phyloP scores from a whole-genome alignment of 2,797 vertebrate species.

The Austrolebias charrua region DNA sequence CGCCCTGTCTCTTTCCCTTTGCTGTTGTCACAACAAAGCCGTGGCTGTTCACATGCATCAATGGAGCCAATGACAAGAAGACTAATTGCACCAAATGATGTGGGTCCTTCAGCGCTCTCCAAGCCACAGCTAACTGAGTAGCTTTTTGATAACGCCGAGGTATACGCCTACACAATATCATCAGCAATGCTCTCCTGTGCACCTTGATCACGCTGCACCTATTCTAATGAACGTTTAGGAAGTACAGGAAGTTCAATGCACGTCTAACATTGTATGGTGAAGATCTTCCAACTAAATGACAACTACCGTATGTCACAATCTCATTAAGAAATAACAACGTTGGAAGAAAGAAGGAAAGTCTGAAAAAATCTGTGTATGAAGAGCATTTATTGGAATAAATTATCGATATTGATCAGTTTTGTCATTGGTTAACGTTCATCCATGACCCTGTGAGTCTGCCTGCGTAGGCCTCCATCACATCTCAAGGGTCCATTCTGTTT shows the following conservation, averaged over 20 bases:
- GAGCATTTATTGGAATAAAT: too few species aligned
- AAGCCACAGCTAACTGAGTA: constrained; percentile 22
- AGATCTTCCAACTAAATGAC: too few species aligned
- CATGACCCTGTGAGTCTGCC: too few species aligned
- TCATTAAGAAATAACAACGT: too few species aligned
- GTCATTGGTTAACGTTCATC: too few species aligned
- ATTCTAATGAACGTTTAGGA: not conserved
- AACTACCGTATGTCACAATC: too few species aligned
- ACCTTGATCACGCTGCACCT: not conserved
- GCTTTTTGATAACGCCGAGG: constrained; percentile 15
- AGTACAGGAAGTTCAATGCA: too few species aligned
- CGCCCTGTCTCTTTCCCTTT: constrained; percentile 12
- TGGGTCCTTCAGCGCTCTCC: constrained; percentile 16
- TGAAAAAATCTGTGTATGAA: too few species aligned
- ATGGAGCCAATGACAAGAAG: constrained; percentile 41
- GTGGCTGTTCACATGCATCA: constrained; percentile 48
- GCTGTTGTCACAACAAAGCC: constrained; percentile 62
- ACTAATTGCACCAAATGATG: constrained; percentile 62
- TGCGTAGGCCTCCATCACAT: too few species aligned
- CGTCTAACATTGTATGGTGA: not conserved
- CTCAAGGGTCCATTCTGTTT: too few species aligned
- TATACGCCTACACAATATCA: not conserved
- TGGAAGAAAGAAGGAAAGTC: too few species aligned
- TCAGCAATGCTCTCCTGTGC: not conserved
- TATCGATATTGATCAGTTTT: too few species aligned